Conservation (phyloP, 2,113 vertebrate genomes). For the Pachycephala philippinensis region DNA sequence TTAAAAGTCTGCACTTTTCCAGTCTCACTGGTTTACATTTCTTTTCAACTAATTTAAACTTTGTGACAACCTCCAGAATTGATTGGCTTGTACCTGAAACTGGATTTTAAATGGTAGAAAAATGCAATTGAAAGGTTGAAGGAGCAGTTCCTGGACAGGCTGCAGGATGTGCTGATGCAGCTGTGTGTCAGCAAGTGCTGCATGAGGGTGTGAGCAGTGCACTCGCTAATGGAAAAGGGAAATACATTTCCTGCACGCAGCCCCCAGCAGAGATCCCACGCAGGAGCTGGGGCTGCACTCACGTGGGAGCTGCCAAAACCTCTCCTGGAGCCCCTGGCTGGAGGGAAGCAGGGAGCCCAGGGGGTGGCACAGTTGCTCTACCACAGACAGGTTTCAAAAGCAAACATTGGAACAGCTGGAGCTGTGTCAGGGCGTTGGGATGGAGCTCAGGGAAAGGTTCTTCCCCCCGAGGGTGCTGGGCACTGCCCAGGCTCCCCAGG, state of each 20-base stretch:
- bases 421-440: not conserved
- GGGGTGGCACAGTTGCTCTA: not conserved
- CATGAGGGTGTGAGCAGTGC: not conserved
- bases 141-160: not conserved
- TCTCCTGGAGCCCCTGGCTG: not conserved
- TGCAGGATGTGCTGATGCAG: not conserved
- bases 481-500: not conserved
- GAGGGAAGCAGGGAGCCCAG: not conserved
- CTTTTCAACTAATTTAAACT: too few species aligned
- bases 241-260: not conserved
- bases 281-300: not conserved
- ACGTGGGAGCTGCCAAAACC: not conserved
- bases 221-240: rapidly evolving
- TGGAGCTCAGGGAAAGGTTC: not conserved
- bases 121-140: not conserved
- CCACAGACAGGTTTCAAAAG: not conserved
- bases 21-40: not conserved
- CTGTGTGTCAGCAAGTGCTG: not conserved
- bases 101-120: not conserved
- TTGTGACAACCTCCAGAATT: not conserved
- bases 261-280: rapidly evolving
- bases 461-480: not conserved
- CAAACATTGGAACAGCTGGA: rapidly evolving
- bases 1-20: conserved; percentile 30
- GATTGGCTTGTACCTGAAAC: not conserved